Evolutionary conservation across 2,797 vertebrate genomes (phyloP).

Genomic region (Mormyrus hasselquistii): DNA sequence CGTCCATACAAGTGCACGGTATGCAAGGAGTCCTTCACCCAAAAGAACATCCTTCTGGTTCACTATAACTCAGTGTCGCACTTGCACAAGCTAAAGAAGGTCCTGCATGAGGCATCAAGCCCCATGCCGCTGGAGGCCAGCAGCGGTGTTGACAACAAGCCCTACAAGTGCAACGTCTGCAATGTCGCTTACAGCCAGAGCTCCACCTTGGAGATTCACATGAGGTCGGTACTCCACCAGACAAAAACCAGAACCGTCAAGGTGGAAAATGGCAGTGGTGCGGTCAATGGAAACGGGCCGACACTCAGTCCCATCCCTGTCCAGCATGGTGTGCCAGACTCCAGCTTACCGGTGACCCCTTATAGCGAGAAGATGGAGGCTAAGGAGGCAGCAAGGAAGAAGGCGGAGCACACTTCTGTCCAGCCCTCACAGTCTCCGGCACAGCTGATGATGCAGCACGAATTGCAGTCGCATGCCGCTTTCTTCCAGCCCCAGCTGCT

Average conservation of each 20-base stretch:
- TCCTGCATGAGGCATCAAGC: conserved; percentile 94
- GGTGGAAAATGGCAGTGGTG: conserved; percentile 68
- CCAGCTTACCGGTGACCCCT: conserved; percentile 76
- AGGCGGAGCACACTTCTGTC: conserved; percentile 79
- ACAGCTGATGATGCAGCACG: conserved; percentile 92
- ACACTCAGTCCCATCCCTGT: conserved; percentile 72
- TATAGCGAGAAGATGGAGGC: conserved; percentile 92
- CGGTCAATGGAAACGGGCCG: conserved; percentile 61
- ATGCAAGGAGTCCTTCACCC: conserved; percentile 98
- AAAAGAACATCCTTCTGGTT: conserved; percentile 98
- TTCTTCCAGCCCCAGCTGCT: conserved; percentile 98
- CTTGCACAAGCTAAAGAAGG: conserved; percentile 96
- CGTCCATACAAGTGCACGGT: conserved; percentile 98
- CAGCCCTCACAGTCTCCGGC: conserved; percentile 81
- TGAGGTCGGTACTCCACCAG: conserved; percentile 98
- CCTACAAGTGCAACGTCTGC: conserved; percentile 96
- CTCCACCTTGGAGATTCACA: conserved; percentile 98
- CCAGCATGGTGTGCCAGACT: conserved; percentile 66
- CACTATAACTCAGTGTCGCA: conserved; percentile 99
- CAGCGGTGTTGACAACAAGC: conserved; percentile 93
- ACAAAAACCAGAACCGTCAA: conserved; percentile 98
- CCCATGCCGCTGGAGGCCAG: conserved; percentile 86
- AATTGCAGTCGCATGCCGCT: conserved; percentile 92
- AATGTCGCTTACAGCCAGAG: conserved; percentile 99
- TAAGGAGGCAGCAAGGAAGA: conserved; percentile 90